phyloP scores from a whole-genome alignment of 1,140 invertebrate species.

The Bombus soroeensis region DNA sequence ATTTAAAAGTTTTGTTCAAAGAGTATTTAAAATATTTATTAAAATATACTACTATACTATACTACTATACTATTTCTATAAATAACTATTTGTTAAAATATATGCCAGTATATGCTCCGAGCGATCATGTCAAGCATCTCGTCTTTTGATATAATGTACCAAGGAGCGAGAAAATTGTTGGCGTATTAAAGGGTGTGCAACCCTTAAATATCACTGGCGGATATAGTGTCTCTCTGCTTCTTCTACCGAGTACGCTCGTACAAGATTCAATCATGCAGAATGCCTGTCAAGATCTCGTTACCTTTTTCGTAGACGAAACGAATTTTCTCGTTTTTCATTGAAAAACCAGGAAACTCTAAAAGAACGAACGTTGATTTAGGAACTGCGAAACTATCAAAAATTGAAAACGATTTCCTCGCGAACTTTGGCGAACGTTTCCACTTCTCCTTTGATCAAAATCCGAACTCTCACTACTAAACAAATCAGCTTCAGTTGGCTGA shows the following conservation, averaged over 20 bases:
- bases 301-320: not conserved
- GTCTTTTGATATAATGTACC: not conserved
- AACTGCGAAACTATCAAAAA: conserved; percentile 10
- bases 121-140: not conserved
- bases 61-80: too few species aligned
- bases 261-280: conserved; percentile 31
- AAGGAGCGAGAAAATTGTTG: conserved; percentile 12
- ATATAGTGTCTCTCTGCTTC: not conserved
- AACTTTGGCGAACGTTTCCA: not conserved
- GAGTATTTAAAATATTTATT: too few species aligned
- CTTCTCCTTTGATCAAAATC: not conserved
- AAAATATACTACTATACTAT: too few species aligned
- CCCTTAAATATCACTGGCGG: not conserved
- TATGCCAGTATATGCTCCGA: too few species aligned
- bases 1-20: too few species aligned
- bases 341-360: not conserved
- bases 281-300: conserved; percentile 24
- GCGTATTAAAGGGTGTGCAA: conserved; percentile 17
- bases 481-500: not conserved
- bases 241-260: too few species aligned
- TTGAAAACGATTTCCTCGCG: not conserved
- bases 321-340: conserved; percentile 19
- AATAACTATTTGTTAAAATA: too few species aligned
- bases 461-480: not conserved
- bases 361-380: conserved; percentile 8